phyloP scores from a whole-genome alignment of 1,140 invertebrate species.

The Campoletis sonorensis region DNA sequence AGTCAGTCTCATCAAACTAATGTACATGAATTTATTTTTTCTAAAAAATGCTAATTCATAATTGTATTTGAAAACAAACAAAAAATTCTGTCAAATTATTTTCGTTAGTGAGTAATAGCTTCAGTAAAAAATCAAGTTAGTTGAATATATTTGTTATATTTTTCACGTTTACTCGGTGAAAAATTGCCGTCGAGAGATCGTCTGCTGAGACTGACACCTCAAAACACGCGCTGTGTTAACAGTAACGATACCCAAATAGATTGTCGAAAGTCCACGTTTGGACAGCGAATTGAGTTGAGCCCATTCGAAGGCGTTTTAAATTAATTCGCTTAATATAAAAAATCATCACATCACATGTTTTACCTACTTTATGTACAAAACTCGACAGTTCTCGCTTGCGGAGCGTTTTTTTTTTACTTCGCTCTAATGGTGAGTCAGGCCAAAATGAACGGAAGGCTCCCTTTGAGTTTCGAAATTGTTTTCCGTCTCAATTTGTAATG shows the following conservation, averaged over 20 bases:
- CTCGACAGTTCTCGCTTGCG: background rate
- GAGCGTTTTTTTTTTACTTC: background rate
- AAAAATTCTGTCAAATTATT: too few relatives aligned
- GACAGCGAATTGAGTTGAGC: background rate
- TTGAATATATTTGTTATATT: too few relatives aligned
- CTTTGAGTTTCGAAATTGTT: background rate
- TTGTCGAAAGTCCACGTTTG: slow-evolving; percentile 34
- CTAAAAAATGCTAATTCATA: too few relatives aligned
- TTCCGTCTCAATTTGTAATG: background rate
- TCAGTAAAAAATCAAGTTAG: too few relatives aligned
- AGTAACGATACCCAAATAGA: slow-evolving; percentile 25
- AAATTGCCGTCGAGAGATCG: too few relatives aligned
- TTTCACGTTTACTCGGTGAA: too few relatives aligned
- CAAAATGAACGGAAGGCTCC: background rate
- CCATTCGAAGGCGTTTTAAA: background rate
- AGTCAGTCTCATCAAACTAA: too few relatives aligned
- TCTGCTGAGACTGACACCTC: too few relatives aligned
- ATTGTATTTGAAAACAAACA: too few relatives aligned
- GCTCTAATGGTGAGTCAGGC: background rate
- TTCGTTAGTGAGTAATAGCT: too few relatives aligned
- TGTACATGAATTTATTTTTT: too few relatives aligned
- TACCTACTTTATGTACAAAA: background rate
- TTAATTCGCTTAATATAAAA: slow-evolving; percentile 17
- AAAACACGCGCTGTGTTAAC: too few relatives aligned
- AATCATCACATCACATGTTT: slow-evolving; percentile 12